phyloP scores from a whole-genome alignment of 2,113 vertebrate species.

The Orcinus orca region DNA sequence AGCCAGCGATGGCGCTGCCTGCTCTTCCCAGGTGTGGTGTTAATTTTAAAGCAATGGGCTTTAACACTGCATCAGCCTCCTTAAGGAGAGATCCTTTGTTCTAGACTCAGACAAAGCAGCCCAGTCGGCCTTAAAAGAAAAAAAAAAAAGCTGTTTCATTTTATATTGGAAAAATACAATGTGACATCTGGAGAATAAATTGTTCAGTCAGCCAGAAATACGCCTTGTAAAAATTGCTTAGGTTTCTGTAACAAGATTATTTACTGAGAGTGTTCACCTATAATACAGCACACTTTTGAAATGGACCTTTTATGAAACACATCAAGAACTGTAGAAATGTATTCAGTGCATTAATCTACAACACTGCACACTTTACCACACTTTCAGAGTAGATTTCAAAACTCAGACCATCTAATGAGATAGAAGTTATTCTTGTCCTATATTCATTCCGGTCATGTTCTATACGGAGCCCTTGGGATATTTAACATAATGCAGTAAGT shows the following conservation, averaged over 20 bases:
- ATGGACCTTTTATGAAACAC: slow-evolving; percentile 91
- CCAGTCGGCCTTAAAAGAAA: slow-evolving; percentile 78
- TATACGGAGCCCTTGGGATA: slow-evolving; percentile 75
- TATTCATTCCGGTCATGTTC: slow-evolving; percentile 82
- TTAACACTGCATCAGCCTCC: slow-evolving; percentile 73
- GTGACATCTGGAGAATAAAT: slow-evolving; percentile 91
- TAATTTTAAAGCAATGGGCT: slow-evolving; percentile 68
- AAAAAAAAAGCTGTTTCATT: slow-evolving; percentile 84
- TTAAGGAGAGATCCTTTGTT: slow-evolving; percentile 81
- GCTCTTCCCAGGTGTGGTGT: slow-evolving; percentile 50
- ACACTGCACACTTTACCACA: slow-evolving; percentile 84
- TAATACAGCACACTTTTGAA: slow-evolving; percentile 89
- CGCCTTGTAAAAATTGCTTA: slow-evolving; percentile 91
- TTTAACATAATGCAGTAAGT: slow-evolving; percentile 82
- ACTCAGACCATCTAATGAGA: slow-evolving; percentile 87
- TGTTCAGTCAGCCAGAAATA: slow-evolving; percentile 91
- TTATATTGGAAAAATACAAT: slow-evolving; percentile 90
- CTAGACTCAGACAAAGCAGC: slow-evolving; percentile 82
- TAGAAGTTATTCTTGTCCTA: slow-evolving; percentile 70
- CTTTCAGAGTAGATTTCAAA: slow-evolving; percentile 86
- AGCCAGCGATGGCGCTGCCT: slow-evolving; percentile 5
- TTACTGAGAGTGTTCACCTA: slow-evolving; percentile 90
- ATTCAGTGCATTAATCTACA: slow-evolving; percentile 89
- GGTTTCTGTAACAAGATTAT: slow-evolving; percentile 92
- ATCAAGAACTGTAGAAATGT: slow-evolving; percentile 88